Base-by-base conservation (phyloP, 2,797 vertebrate genomes). In the Lithobates sylvaticus region DNA sequence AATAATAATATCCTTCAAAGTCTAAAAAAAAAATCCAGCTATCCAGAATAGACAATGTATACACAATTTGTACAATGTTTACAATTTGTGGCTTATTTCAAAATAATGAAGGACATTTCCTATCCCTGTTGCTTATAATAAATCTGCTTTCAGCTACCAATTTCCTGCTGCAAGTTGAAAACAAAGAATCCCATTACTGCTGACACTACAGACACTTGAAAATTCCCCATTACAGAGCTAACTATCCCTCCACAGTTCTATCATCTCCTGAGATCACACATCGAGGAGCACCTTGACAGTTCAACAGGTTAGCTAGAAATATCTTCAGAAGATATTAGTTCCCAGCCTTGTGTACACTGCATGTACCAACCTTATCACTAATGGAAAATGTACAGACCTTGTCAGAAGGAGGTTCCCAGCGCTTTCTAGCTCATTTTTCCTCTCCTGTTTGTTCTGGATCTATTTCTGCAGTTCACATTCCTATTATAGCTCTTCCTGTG, bases 401-500 rank as follows among this genome's bases (percentile, higher is more conserved):
- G 65, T 54, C n/a, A 34, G 44, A n/a, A 42, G 50, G 29, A 42
- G n/a, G 21, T 74, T 85, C 76, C 76, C 84, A 85, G 76, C 32
- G 76, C 54, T 78, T 16, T 15, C 15, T 39, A 39, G 39, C 39
- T 42, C n/a, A 68, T 47, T 61, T 58, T 78, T 50, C 44, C 36
- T 69, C 50, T 39, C 47, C 7, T 39, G 23, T 69, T 27, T 70
- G 32, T 69, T 54, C 77, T 42, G 71, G 61, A 27, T 86, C 77
- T 81, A 76, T 75, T 74, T 64, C 84, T 68, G 71, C 42, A 27
- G 74, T 50, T 65, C 76, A 67, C 54, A 36, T 69, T 81, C 71
- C 64, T 61, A 65, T 75, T 85, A 67, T 74, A 85, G 75, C 68
- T 47, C 47, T 34, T 81, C 84, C 84, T 79, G 70, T 74, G 50